Base-by-base conservation (phyloP, 2,888 invertebrate species). In the Stegana nigrithorax region DNA sequence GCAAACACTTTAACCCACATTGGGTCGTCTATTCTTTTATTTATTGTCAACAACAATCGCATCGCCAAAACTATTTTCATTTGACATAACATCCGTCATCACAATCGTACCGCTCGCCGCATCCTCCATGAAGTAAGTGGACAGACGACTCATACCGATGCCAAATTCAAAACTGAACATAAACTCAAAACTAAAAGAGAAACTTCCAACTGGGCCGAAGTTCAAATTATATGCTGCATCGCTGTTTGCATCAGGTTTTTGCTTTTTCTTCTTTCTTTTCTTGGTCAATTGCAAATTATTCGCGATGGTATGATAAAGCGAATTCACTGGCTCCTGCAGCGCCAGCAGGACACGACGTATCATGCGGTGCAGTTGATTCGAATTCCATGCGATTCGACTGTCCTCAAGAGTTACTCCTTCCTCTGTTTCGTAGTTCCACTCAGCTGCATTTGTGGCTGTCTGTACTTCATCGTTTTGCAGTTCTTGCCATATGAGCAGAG, bases 181-280 rank as follows among this genome's bases (percentile, higher is more conserved):
- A 26, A 76, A 68, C 4, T 71, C 77, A 4, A 80, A 45, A 59
- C 58, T 65, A 3, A 78, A 61, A 0, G 73, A 69, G 2, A 78
- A 14, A 64, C 72, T 73, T 0, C 75, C 72, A 36, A 77, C 60
- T 5, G 74, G 71, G 67, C 64, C 23, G 66, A 14, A 17, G 66
- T 69, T 12, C 65, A 60, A 7, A 36, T 42, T 0, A 64, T 12
- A n/a, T 0, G 69, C 68, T 14, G 10, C 14, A 21, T 17, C 57
- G 62, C 14, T 53, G 23, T 45, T 45, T 19, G 2, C 10, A 2
- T 10, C 10, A 19, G 47, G 47, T 25, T 26, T 36, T 51, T 55
- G 51, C 6, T 65, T 61, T 0, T 50, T 63, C 39, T 57, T 66
- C 51, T 76, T 75, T 4, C 58, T 67, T 26, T 68, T 73, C 27